Conservation (phyloP, 2,888 invertebrate species). For the Leptinotarsa tumamoca region DNA sequence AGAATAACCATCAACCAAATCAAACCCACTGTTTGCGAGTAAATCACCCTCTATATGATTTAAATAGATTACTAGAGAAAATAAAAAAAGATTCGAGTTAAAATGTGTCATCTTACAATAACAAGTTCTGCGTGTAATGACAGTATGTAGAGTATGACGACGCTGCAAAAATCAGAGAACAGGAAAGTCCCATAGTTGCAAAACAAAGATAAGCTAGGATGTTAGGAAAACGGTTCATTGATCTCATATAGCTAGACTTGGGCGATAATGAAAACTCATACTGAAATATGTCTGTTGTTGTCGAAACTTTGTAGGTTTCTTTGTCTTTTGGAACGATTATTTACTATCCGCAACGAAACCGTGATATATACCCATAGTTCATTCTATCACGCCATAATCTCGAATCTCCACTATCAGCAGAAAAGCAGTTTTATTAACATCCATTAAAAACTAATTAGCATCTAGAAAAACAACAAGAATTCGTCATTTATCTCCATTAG, state of each 20-base stretch:
- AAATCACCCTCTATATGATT: no score
- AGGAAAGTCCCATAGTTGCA: not conserved
- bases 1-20: no score
- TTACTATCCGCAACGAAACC: not conserved
- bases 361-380: not conserved
- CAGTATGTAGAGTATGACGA: not conserved
- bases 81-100: not conserved
- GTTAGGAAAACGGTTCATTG: not conserved
- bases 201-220: not conserved
- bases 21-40: no score
- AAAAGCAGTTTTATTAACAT: slow-evolving; percentile 14
- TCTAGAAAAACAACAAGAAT: not conserved
- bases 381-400: not conserved
- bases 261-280: not conserved
- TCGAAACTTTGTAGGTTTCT: not conserved
- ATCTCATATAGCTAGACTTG: not conserved
- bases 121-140: not conserved
- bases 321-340: not conserved
- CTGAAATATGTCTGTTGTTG: not conserved
- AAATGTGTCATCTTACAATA: not conserved
- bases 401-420: not conserved
- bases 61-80: not conserved
- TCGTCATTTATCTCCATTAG: slow-evolving; percentile 4
- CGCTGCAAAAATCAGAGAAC: not conserved
- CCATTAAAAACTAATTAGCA: slow-evolving; percentile 7